Conservation (phyloP, 1,140 invertebrate species). For the Eriosoma lanigerum region DNA sequence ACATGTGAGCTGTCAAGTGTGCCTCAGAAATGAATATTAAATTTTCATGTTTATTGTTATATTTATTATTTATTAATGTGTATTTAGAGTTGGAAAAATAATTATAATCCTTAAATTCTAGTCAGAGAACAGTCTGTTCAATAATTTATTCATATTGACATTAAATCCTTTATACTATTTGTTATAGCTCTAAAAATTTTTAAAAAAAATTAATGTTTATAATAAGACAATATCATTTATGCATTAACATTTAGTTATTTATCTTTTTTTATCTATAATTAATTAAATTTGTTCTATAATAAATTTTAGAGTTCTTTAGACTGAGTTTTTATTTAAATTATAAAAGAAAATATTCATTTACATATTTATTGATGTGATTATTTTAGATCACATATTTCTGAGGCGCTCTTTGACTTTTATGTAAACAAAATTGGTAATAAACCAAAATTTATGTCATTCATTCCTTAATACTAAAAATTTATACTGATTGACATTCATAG, state of each 20-base stretch:
- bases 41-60: not conserved
- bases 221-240: no score
- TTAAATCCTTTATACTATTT: not conserved
- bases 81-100: not conserved
- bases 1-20: not conserved
- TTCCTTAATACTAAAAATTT: not conserved
- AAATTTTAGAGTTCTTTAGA: no score
- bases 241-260: not conserved
- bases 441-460: constrained; percentile 1
- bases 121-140: constrained; percentile 28
- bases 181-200: not conserved
- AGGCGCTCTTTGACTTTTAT: not conserved
- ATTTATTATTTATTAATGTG: constrained; percentile 11
- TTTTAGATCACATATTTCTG: not conserved
- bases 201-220: not conserved
- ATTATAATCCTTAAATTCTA: constrained; percentile 28
- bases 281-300: not conserved
- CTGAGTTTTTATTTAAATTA: constrained; percentile 19
- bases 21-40: not conserved
- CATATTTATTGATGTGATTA: not conserved
- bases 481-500: not conserved
- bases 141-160: not conserved
- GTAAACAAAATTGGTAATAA: not conserved
- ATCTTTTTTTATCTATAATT: not conserved
- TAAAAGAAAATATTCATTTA: not conserved